A percentile compares a stretch with the other conserved stretches of the same genome.
Evolutionary conservation across 2,113 vertebrate species (phyloP).

Genomic region (Odontophorus gujanensis): DNA sequence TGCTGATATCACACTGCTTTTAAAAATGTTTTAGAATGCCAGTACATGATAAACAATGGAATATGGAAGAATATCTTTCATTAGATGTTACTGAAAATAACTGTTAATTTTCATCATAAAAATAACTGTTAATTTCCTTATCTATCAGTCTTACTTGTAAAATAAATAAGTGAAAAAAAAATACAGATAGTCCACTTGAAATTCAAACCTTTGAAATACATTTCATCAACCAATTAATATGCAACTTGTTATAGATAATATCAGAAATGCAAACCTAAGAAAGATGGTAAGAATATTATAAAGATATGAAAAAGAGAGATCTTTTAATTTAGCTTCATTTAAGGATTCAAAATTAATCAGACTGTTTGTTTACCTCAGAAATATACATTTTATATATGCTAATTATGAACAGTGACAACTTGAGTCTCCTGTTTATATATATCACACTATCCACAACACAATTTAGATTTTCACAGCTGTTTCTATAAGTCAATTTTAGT

Average conservation of each 20-base stretch:
- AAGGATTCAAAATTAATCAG: not conserved
- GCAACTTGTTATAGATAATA: not conserved
- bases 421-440: not conserved
- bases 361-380: not conserved
- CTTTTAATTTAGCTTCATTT: not conserved
- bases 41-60: not conserved
- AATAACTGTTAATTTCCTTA: too few relatives aligned
- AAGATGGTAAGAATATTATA: not conserved
- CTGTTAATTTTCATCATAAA: not conserved
- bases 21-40: not conserved
- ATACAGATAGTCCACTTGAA: not conserved
- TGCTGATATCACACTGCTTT: not conserved
- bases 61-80: not conserved
- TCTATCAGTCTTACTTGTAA: not conserved
- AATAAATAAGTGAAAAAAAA: not conserved
- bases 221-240: not conserved
- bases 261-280: not conserved
- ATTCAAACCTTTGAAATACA: not conserved
- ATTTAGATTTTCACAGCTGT: constrained; percentile 23
- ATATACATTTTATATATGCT: not conserved
- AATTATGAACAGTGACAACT: not conserved
- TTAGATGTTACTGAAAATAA: not conserved
- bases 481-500: constrained; percentile 20
- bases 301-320: not conserved
- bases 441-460: not conserved